phyloP scores from a whole-genome alignment of 2,113 vertebrate genomes.

The human (Homo sapiens) region GRCh38 chr9:120359501-120360000 shows the following conservation, averaged over 20 bases:
- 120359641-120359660: conserved; percentile 68
- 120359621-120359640: conserved; percentile 64
- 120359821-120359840: neutral
- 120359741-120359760: neutral
- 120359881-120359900: neutral
- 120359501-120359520: conserved; percentile 84
- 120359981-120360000: accelerated
- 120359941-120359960: neutral
- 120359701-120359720: conserved; percentile 40
- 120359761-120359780: neutral
- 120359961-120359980: no score
- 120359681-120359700: conserved; percentile 65
- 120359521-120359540: conserved; percentile 81
- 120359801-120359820: neutral
- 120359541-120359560: conserved; percentile 84
- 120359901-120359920: neutral
- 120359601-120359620: conserved; percentile 59
- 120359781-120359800: neutral
- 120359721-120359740: neutral
- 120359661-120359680: conserved; percentile 62
- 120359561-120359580: conserved; percentile 81
- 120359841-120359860: neutral
- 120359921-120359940: neutral
- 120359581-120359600: conserved; percentile 79
- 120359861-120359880: neutral